A percentile compares a stretch with the other conserved stretches of the same genome.
These are phyloP conservation scores for Anticlea derivata DNA, from an alignment of 2,888 invertebrate genomes.

Conservation along the genomic window DNA sequence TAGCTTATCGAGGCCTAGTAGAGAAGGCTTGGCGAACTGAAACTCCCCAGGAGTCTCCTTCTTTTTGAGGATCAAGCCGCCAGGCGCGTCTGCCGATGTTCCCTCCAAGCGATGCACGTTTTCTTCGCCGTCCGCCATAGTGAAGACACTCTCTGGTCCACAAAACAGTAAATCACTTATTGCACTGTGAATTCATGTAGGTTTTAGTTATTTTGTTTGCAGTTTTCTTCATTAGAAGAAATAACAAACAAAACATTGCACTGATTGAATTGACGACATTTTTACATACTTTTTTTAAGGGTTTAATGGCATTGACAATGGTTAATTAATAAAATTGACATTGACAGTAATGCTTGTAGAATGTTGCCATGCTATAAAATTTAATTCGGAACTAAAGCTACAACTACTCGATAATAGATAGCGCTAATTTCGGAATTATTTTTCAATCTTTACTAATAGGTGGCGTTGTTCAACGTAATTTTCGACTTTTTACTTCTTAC, in stretches of 20 bases:
- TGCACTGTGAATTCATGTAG: background rate
- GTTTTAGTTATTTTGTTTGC: slow-evolving; percentile 18
- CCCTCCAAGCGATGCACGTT: slow-evolving; percentile 90
- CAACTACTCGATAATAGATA: background rate
- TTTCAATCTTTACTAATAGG: too few relatives aligned
- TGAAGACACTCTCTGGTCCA: slow-evolving; percentile 9
- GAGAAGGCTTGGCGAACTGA: slow-evolving; percentile 90
- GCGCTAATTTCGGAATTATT: too few relatives aligned
- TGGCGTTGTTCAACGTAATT: too few relatives aligned
- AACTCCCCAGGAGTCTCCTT: slow-evolving; percentile 84
- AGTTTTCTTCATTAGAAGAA: slow-evolving; percentile 12
- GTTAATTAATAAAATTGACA: too few relatives aligned
- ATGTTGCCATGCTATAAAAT: too few relatives aligned
- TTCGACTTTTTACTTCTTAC: too few relatives aligned
- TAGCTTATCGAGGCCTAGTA: slow-evolving; percentile 92
- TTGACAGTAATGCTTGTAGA: too few relatives aligned
- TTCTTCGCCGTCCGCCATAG: slow-evolving; percentile 79
- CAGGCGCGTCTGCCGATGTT: slow-evolving; percentile 85
- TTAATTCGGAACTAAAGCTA: too few relatives aligned
- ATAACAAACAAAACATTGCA: slow-evolving; percentile 9
- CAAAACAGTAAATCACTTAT: slow-evolving; percentile 10
- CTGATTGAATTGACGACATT: too few relatives aligned
- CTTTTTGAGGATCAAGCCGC: slow-evolving; percentile 89
- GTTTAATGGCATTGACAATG: too few relatives aligned
- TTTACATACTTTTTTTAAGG: too few relatives aligned